Conservation (phyloP, 2,113 vertebrate species). For the Dromaius novaehollandiae region DNA sequence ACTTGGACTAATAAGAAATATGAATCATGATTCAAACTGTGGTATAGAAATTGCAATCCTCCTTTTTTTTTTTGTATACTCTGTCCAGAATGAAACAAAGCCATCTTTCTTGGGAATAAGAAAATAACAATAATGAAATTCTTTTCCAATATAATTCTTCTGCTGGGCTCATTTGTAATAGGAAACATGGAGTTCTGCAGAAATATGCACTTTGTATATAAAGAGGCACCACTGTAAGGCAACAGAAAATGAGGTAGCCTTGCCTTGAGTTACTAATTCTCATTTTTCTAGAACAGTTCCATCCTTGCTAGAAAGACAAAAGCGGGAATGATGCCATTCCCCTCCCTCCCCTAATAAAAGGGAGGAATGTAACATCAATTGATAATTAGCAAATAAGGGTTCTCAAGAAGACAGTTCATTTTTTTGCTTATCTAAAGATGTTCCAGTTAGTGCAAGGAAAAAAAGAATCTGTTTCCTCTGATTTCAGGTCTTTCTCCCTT, state of each 20-base stretch:
- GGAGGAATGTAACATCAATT: background rate
- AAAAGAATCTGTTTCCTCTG: background rate
- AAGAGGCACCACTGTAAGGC: background rate
- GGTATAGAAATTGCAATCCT: background rate
- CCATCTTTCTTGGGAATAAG: background rate
- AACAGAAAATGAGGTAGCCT: background rate
- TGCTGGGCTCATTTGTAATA: accelerated
- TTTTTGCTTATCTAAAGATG: background rate
- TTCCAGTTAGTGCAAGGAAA: background rate
- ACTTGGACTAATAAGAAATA: no score
- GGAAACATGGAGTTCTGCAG: background rate
- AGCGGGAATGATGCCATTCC: background rate
- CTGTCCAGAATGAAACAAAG: background rate
- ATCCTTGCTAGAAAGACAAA: background rate
- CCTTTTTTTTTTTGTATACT: background rate
- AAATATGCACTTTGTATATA: no score
- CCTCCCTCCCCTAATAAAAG: background rate
- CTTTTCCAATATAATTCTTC: background rate
- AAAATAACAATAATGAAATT: background rate
- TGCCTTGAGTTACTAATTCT: background rate
- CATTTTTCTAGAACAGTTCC: background rate
- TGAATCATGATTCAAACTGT: no score
- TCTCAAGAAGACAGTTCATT: background rate
- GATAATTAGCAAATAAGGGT: background rate
- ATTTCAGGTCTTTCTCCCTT: background rate